These are phyloP conservation scores for Hydroisotoma schaefferi DNA, from an alignment of 2,888 invertebrate genomes.

Conservation along the genomic window DNA sequence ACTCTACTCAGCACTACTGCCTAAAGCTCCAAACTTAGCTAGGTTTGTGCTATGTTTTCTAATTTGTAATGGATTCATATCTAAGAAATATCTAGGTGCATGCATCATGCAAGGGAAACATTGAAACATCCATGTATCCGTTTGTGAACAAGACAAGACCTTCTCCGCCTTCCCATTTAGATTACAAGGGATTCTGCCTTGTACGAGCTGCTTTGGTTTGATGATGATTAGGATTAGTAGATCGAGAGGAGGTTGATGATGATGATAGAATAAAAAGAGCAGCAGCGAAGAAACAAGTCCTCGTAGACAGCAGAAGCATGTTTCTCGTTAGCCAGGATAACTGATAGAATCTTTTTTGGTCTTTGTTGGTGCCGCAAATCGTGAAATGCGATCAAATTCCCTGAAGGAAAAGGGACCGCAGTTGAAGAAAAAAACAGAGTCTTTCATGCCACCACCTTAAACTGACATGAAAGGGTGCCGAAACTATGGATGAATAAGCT, in stretches of 20 bases:
- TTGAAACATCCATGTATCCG: no score
- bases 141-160: no score
- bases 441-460: constrained; percentile 43
- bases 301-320: constrained; percentile 27
- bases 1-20: no score
- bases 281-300: constrained; percentile 9
- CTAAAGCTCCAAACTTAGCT: no score
- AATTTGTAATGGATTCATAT: no score
- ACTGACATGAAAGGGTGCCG: constrained; percentile 45
- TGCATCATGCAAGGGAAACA: no score
- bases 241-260: background rate
- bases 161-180: constrained; percentile 4
- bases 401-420: constrained; percentile 38
- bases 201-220: no score
- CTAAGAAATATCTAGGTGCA: background rate
- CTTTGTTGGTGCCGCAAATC: constrained; percentile 45
- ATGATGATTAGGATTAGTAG: no score
- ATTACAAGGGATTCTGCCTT: background rate
- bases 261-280: constrained; percentile 6
- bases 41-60: no score
- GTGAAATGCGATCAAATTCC: constrained; percentile 46
- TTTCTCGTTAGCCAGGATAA: constrained; percentile 44
- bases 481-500: constrained; percentile 22
- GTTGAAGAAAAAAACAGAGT: constrained; percentile 34
- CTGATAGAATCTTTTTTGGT: constrained; percentile 38